Conservation (phyloP, 2,888 invertebrate genomes). For the Drosophila acutilabella region DNA sequence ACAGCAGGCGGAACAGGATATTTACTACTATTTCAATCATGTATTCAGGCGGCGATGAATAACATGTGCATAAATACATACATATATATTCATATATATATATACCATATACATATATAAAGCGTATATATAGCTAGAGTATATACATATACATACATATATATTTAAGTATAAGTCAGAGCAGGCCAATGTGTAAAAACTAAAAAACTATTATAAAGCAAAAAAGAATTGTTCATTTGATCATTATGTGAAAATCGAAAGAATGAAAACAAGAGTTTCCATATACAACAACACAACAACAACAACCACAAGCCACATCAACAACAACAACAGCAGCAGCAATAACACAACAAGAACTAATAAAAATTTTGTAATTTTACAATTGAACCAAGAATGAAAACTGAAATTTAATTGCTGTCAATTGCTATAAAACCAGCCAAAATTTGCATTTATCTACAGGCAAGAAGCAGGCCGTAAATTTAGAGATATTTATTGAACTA, state of each 20-base stretch:
- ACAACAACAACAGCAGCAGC: background rate
- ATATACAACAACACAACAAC: slow-evolving; percentile 30
- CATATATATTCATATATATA: slow-evolving; percentile 35
- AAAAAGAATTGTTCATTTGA: slow-evolving; percentile 38
- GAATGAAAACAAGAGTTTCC: slow-evolving; percentile 33
- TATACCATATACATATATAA: slow-evolving; percentile 32
- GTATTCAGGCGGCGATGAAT: slow-evolving; percentile 71
- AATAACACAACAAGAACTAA: slow-evolving; percentile 17
- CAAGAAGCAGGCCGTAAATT: slow-evolving; percentile 38
- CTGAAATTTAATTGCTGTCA: slow-evolving; percentile 51
- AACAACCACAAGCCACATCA: slow-evolving; percentile 6
- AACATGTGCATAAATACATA: slow-evolving; percentile 23
- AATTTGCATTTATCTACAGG: slow-evolving; percentile 75
- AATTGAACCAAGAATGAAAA: slow-evolving; percentile 29
- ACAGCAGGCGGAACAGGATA: slow-evolving; percentile 81
- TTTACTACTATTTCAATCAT: slow-evolving; percentile 83
- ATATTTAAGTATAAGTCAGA: slow-evolving; percentile 33
- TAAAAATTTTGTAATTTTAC: slow-evolving; percentile 52
- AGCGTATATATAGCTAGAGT: slow-evolving; percentile 34
- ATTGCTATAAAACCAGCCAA: slow-evolving; percentile 59
- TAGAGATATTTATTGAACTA: slow-evolving; percentile 68
- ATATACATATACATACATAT: slow-evolving; percentile 11
- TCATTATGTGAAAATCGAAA: slow-evolving; percentile 34
- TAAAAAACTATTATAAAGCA: slow-evolving; percentile 1
- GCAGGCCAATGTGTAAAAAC: slow-evolving; percentile 41